Conservation (phyloP, 30 jellyfish, hydroid and myxozoan genomes). For the Cassiopea xamachana region DNA sequence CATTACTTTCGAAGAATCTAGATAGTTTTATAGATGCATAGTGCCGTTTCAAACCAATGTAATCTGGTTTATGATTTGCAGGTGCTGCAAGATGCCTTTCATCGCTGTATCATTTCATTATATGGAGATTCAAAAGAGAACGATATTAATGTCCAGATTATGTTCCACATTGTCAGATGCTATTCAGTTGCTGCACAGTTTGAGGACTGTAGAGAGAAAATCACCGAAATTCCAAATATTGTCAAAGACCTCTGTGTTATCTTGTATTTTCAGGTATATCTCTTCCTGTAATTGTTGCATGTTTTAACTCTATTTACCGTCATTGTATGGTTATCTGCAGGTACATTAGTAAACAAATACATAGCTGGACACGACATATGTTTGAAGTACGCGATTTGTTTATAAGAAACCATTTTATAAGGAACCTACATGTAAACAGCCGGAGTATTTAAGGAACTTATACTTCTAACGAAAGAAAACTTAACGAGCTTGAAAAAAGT, state of each 20-base stretch:
- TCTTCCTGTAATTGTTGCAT: not conserved
- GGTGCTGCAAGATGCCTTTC: constrained; percentile 91
- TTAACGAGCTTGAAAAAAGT: too few relatives aligned
- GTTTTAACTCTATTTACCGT: too few relatives aligned
- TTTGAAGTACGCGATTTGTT: too few relatives aligned
- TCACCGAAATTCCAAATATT: constrained; percentile 88
- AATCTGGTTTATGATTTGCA: not conserved
- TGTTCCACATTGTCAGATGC: constrained; percentile 80
- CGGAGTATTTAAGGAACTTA: too few relatives aligned
- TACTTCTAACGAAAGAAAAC: too few relatives aligned
- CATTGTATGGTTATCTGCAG: too few relatives aligned
- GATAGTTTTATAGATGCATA: too few relatives aligned
- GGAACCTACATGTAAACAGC: too few relatives aligned
- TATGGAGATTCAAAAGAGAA: constrained; percentile 31
- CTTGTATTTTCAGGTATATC: constrained; percentile 71
- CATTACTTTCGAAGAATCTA: too few relatives aligned
- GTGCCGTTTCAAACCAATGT: not conserved
- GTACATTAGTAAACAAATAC: too few relatives aligned
- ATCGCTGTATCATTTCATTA: constrained; percentile 78
- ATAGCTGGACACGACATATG: too few relatives aligned
- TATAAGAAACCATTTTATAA: too few relatives aligned
- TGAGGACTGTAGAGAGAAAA: constrained; percentile 94
- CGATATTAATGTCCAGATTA: constrained; percentile 73
- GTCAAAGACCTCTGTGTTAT: constrained; percentile 80
- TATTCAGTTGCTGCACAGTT: constrained; percentile 95